Conservation (phyloP, 2,888 invertebrate species). For the Drosophila mulleri region DNA sequence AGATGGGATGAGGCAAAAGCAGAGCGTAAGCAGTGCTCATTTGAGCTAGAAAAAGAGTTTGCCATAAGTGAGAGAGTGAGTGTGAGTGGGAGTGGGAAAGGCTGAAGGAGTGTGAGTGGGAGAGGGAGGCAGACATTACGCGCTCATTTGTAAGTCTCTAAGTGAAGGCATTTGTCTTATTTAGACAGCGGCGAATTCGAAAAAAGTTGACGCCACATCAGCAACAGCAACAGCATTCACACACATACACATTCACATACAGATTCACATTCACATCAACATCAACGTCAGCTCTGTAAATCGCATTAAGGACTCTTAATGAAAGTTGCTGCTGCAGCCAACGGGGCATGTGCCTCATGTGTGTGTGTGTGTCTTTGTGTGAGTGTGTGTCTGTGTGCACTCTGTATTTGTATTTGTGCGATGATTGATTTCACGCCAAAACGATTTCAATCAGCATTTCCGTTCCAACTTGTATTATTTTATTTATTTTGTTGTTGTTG, state of each 20-base stretch:
- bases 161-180: conserved; percentile 69
- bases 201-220: conserved; percentile 48
- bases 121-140: not conserved
- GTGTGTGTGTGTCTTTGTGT: conserved; percentile 6
- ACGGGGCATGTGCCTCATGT: conserved; percentile 59
- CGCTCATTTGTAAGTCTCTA: conserved; percentile 22
- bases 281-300: conserved; percentile 70
- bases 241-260: conserved; percentile 1
- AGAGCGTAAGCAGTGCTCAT: conserved; percentile 45
- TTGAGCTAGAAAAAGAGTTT: conserved; percentile 34
- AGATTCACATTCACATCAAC: conserved; percentile 20
- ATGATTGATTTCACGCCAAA: conserved; percentile 84
- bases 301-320: conserved; percentile 83
- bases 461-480: conserved; percentile 53
- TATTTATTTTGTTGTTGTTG: not conserved
- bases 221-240: conserved; percentile 19
- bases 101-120: not conserved
- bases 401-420: conserved; percentile 53
- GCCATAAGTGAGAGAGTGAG: not conserved
- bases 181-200: conserved; percentile 35
- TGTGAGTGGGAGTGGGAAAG: not conserved
- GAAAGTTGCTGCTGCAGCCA: conserved; percentile 75
- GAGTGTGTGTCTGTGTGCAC: not conserved
- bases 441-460: conserved; percentile 83
- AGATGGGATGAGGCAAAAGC: not conserved